phyloP scores from a whole-genome alignment of 2,797 vertebrate species.

The Brachyalestes nurse region DNA sequence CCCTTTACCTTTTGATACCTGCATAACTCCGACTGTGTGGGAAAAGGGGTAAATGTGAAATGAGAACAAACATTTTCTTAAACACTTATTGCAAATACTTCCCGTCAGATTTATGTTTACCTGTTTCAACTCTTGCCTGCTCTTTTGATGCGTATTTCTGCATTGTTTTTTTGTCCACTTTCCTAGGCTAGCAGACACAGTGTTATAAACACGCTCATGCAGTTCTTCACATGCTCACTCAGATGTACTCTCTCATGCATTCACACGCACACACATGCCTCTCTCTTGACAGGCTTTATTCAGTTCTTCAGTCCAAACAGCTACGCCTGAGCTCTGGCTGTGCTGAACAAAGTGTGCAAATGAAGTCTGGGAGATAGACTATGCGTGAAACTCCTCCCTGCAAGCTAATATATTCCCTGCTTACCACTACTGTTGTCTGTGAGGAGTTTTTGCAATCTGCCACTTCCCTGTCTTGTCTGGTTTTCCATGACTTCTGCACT shows the following conservation, averaged over 20 bases:
- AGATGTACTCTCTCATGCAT: background rate
- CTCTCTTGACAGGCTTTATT: background rate
- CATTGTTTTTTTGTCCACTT: background rate
- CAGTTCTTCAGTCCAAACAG: background rate
- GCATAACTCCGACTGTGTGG: no score
- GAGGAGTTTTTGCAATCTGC: background rate
- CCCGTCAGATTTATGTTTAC: no score
- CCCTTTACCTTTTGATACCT: no score
- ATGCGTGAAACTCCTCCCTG: background rate
- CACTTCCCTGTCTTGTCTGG: background rate
- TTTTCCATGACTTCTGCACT: background rate
- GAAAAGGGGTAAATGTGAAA: no score
- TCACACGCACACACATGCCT: background rate
- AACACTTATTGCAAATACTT: no score
- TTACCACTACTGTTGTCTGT: background rate
- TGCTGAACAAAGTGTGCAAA: slow-evolving; percentile 1
- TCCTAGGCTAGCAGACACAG: background rate
- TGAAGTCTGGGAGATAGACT: background rate
- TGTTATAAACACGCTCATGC: background rate
- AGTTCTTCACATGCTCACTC: background rate
- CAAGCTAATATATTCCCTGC: background rate
- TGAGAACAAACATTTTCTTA: no score
- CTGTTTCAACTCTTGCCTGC: background rate
- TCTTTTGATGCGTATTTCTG: background rate
- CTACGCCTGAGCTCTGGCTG: background rate